Evolutionary conservation across 1,140 invertebrate species (phyloP), one percentile per base, ranked within the genome.

Genomic region (Homalodisca vitripennis): DNA sequence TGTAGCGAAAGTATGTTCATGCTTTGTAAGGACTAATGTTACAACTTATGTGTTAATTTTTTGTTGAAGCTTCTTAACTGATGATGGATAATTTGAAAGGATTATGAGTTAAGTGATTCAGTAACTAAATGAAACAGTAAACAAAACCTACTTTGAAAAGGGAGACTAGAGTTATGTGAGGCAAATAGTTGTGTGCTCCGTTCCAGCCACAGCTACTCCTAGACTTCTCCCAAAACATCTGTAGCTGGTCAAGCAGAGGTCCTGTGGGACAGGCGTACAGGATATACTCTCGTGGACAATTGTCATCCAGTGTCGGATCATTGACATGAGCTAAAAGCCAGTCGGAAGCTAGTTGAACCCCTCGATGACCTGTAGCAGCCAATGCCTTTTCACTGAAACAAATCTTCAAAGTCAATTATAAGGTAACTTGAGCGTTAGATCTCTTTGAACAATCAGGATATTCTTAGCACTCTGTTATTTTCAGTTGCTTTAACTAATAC

Each of bases 251-350:
- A 22, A 88, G 81, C 60, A 93, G 83, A 0, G 82, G 79, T 3
- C 93, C 93, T 1, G 87, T 89, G 2, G 94, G 94, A 77, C 91
- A 94, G 14, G 90, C 86, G 78, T 95, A 95, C 10, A 95, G 80
- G 62, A 93, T 89, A 77, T 94, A 96, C 76, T 95, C 92, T 73
- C 93, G 80, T 2, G 90, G 89, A 10, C 83, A 82, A 60, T 86
- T 85, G 30, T 87, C 84, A 80, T 95, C 92, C 29, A 96, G 79
- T 6, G 84, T 85, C 1, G 88, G 84, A 81, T 97, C 93, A 78
- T 92, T 89, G 0, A 94, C 91, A 78, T 95, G 94, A 13, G 93
- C 92, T 63, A 95, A 77, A 0, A 97, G 80, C 94, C 93, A 95
- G 76, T 95, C 93, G 1, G 92, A 92, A 3, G 93, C 93, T 67